These are phyloP conservation scores for Zoanthus gigantus DNA, from an alignment of 92 coral and sea anemone genomes.

Conservation along the genomic window DNA sequence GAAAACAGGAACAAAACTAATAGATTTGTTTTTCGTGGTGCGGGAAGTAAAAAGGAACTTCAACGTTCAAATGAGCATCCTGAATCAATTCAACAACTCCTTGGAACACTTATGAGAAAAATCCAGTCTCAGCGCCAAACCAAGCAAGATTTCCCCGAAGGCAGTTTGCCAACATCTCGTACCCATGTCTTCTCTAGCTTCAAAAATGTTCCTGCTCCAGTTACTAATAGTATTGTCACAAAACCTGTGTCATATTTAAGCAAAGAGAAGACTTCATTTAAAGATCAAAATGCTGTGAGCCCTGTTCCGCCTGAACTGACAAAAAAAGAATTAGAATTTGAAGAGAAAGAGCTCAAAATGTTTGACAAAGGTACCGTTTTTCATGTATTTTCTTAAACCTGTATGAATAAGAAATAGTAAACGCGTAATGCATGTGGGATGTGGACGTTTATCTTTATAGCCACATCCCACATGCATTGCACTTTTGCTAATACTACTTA, in stretches of 20 bases:
- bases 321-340: constrained; percentile 23
- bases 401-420: too few relatives aligned
- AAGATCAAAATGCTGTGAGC: background rate
- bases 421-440: too few relatives aligned
- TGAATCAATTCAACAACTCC: constrained; percentile 22
- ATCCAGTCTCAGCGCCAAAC: constrained; percentile 33
- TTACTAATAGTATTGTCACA: background rate
- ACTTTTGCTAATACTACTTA: too few relatives aligned
- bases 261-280: background rate
- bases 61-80: background rate
- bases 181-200: background rate
- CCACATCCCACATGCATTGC: too few relatives aligned
- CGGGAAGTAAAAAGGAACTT: background rate
- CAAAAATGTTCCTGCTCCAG: background rate
- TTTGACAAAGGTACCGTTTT: constrained; percentile 36
- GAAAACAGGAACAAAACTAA: background rate
- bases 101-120: constrained; percentile 13
- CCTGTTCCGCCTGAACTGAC: background rate
- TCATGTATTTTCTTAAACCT: too few relatives aligned
- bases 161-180: background rate
- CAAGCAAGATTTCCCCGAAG: constrained; percentile 12
- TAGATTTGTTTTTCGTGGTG: background rate
- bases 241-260: background rate
- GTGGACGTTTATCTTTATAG: too few relatives aligned
- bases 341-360: constrained; percentile 14